phyloP scores from a whole-genome alignment of 2,888 invertebrate genomes.

The Clistopyga incitator region DNA sequence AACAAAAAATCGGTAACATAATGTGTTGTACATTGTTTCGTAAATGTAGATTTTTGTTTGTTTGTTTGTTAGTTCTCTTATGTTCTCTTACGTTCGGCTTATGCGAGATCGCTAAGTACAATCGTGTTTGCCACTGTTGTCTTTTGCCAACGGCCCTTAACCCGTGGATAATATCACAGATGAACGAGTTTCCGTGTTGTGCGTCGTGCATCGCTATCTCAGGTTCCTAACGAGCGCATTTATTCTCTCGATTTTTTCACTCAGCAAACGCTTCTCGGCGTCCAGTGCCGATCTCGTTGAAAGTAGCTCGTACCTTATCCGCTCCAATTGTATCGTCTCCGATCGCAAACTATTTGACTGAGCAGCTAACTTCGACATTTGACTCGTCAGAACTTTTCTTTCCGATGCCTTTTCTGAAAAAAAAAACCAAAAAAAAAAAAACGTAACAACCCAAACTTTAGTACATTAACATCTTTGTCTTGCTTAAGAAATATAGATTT shows the following conservation, averaged over 20 bases:
- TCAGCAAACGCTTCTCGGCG: constrained; percentile 78
- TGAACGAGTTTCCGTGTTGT: constrained; percentile 83
- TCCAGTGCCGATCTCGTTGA: constrained; percentile 78
- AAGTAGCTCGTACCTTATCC: constrained; percentile 78
- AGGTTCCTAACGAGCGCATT: constrained; percentile 80
- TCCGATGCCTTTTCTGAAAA: constrained; percentile 79
- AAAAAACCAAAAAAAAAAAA: constrained; percentile 66
- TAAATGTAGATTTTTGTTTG: constrained; percentile 67
- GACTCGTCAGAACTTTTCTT: constrained; percentile 76
- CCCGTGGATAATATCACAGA: constrained; percentile 84
- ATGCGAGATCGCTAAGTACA: constrained; percentile 69
- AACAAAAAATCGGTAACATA: constrained; percentile 47
- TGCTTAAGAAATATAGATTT: too few relatives aligned
- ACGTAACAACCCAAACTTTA: not conserved
- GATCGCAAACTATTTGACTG: constrained; percentile 78
- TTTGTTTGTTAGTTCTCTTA: constrained; percentile 13
- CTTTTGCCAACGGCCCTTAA: constrained; percentile 80
- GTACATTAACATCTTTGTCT: not conserved
- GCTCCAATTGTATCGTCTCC: constrained; percentile 79
- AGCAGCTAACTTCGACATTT: constrained; percentile 78
- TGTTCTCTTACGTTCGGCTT: constrained; percentile 60
- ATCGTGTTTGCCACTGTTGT: constrained; percentile 67
- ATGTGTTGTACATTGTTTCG: constrained; percentile 73
- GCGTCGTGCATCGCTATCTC: constrained; percentile 82
- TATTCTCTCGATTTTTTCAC: constrained; percentile 80